These are phyloP conservation scores for Paradoxurus hermaphroditus DNA, from an alignment of 2,113 vertebrate species.

Conservation along the genomic window DNA sequence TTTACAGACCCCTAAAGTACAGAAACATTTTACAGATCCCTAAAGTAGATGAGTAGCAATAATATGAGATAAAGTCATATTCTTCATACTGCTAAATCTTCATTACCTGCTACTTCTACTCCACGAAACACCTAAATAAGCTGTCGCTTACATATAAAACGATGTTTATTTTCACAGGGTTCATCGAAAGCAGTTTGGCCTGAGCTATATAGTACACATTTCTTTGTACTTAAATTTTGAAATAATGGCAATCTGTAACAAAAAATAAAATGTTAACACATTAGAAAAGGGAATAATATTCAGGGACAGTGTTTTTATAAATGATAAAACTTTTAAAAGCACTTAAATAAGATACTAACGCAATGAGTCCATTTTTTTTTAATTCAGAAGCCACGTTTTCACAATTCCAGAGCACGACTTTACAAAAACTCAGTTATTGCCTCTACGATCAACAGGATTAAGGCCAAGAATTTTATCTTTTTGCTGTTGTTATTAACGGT, in stretches of 20 bases:
- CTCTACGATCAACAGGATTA: background rate
- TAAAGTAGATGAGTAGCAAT: background rate
- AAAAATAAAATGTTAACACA: conserved; percentile 19
- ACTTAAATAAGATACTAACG: background rate
- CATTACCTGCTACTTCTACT: background rate
- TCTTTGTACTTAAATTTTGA: fast-evolving
- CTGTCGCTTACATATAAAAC: conserved; percentile 25
- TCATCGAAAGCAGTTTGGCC: fast-evolving
- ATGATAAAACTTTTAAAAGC: background rate
- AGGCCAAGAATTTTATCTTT: background rate
- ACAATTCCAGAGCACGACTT: background rate
- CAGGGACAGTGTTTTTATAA: background rate
- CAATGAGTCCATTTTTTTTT: background rate
- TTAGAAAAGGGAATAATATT: background rate
- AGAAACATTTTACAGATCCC: background rate
- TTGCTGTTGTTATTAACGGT: background rate
- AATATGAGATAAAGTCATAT: background rate
- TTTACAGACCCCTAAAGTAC: background rate
- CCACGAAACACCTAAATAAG: background rate
- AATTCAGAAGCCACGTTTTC: background rate
- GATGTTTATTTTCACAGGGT: fast-evolving
- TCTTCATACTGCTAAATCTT: background rate
- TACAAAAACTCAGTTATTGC: background rate
- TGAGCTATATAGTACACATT: fast-evolving
- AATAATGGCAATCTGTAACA: background rate